These are phyloP conservation scores for Phasia obesa DNA, from an alignment of 2,888 invertebrate species.

Conservation along the genomic window DNA sequence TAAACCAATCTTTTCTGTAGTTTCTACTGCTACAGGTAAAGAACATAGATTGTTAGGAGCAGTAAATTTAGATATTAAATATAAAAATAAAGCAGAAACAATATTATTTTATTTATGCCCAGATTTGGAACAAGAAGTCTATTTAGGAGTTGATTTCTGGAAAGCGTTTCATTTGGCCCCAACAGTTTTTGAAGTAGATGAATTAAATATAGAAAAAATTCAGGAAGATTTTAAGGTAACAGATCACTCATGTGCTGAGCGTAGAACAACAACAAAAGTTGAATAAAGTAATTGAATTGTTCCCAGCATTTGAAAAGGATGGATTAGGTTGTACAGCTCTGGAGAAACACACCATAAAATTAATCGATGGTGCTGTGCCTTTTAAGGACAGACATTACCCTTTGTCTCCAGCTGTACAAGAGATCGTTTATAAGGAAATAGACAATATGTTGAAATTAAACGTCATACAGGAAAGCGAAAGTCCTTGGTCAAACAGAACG, in stretches of 20 bases:
- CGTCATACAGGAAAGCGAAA: constrained; percentile 74
- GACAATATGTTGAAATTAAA: constrained; percentile 75
- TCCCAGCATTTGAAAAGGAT: constrained; percentile 26
- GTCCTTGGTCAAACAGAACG: constrained; percentile 74
- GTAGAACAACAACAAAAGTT: neutral
- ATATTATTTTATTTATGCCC: constrained; percentile 19
- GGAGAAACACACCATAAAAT: constrained; percentile 57
- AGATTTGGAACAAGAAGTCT: constrained; percentile 13
- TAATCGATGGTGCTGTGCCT: constrained; percentile 50
- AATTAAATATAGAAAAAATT: neutral
- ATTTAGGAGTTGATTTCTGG: constrained; percentile 48
- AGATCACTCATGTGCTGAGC: constrained; percentile 11
- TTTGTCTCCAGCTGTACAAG: constrained; percentile 64
- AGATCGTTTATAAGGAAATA: constrained; percentile 72
- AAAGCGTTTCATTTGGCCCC: constrained; percentile 11
- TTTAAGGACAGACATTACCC: constrained; percentile 68
- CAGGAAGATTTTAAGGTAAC: neutral
- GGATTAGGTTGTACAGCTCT: constrained; percentile 56
- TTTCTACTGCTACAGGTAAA: constrained; percentile 28
- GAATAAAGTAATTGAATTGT: neutral
- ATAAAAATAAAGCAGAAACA: neutral
- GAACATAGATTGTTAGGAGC: constrained; percentile 12
- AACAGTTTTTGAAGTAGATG: neutral
- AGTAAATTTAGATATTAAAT: constrained; percentile 1
- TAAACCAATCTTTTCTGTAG: neutral